Conservation (phyloP, 2,888 invertebrate species). For the Ischnura elegans region DNA sequence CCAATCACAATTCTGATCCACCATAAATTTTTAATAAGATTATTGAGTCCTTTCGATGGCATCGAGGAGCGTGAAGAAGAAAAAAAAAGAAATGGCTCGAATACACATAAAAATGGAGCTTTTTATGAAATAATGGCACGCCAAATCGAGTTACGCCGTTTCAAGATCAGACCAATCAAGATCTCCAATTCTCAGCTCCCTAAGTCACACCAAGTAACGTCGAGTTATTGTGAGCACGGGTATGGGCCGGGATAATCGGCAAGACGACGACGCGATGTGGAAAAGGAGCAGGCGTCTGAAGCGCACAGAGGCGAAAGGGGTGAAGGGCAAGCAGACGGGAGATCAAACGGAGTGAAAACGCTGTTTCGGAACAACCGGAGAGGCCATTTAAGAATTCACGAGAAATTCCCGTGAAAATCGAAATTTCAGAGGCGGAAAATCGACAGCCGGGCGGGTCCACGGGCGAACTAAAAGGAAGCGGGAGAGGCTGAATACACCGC, state of each 20-base stretch:
- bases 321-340: conserved; percentile 34
- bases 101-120: no score
- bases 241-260: background rate
- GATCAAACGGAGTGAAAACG: conserved; percentile 18
- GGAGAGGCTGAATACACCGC: background rate
- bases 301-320: background rate
- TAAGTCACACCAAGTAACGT: no score
- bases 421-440: conserved; percentile 11
- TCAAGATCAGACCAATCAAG: no score
- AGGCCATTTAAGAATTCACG: conserved; percentile 46
- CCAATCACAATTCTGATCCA: no score
- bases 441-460: background rate
- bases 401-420: conserved; percentile 6
- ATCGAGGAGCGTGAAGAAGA: no score
- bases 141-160: no score
- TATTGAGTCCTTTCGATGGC: no score
- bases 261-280: background rate
- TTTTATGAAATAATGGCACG: no score
- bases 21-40: no score
- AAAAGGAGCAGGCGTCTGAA: background rate
- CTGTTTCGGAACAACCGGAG: conserved; percentile 13
- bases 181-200: no score
- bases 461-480: background rate
- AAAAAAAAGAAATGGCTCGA: no score
- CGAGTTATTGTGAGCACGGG: no score